Evolutionary conservation across 2,888 invertebrate species (phyloP).

Genomic region (Phalangium opilio): DNA sequence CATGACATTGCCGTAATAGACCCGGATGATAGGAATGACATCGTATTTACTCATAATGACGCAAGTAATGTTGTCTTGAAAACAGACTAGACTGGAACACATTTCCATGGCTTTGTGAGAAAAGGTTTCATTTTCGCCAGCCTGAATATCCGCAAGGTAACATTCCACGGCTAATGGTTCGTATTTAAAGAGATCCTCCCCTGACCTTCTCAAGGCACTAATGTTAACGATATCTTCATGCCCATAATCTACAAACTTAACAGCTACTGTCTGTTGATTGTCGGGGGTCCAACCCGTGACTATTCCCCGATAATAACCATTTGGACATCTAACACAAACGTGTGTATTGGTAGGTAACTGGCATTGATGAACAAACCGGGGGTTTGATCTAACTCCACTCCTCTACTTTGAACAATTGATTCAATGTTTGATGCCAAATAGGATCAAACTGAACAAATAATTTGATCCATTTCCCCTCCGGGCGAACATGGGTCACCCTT

Average conservation of each 20-base stretch:
- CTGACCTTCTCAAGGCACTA: conserved; percentile 5
- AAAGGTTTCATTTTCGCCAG: too few species aligned
- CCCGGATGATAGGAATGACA: too few species aligned
- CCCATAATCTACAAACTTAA: conserved; percentile 12
- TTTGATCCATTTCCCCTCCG: too few species aligned
- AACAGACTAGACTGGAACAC: too few species aligned
- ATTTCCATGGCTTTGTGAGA: too few species aligned
- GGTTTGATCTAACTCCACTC: conserved; percentile 3
- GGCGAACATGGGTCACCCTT: too few species aligned
- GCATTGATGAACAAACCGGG: conserved; percentile 4
- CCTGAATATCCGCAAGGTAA: conserved; percentile 9
- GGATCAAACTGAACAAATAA: too few species aligned
- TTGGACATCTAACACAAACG: conserved; percentile 6
- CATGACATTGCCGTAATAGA: too few species aligned
- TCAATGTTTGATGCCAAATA: too few species aligned
- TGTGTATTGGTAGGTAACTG: conserved; percentile 6
- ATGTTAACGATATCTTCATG: conserved; percentile 6
- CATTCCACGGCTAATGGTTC: conserved; percentile 11
- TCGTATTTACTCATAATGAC: too few species aligned
- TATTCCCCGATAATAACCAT: conserved; percentile 10
- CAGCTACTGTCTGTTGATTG: conserved; percentile 4
- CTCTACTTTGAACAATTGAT: too few species aligned
- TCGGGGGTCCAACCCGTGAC: not conserved
- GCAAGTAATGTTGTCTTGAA: too few species aligned
- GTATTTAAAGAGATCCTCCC: conserved; percentile 3